These are phyloP conservation scores for Hydra vulgaris DNA, from an alignment of 30 jellyfish, hydroid and myxozoan genomes.

Conservation along the genomic window DNA sequence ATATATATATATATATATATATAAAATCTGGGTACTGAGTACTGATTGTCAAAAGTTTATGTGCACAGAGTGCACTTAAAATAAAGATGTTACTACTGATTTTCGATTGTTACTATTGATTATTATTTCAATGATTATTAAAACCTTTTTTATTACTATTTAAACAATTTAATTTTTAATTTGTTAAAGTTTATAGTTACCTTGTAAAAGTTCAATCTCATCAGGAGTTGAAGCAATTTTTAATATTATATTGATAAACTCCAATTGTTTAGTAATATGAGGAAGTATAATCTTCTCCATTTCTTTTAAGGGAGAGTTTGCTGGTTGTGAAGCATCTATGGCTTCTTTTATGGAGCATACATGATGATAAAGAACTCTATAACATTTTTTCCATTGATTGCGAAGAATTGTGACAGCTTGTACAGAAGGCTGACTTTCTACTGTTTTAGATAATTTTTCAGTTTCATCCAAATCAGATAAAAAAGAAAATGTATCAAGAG, in stretches of 20 bases:
- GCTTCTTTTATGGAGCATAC: constrained; percentile 7
- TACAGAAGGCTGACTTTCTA: not conserved
- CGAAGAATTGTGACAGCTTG: constrained; percentile 9
- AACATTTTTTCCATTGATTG: constrained; percentile 18
- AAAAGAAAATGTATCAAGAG: constrained; percentile 19
- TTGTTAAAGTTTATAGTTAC: too few relatives aligned
- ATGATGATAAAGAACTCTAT: constrained; percentile 22
- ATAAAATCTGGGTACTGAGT: too few relatives aligned
- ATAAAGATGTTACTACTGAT: too few relatives aligned
- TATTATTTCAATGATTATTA: not conserved
- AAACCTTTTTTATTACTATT: too few relatives aligned
- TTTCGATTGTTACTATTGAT: too few relatives aligned
- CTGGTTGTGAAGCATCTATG: not conserved
- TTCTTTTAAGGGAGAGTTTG: constrained; percentile 6
- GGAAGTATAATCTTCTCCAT: constrained; percentile 1
- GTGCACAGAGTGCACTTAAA: too few relatives aligned
- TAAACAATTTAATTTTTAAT: too few relatives aligned
- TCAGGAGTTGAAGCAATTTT: constrained; percentile 20
- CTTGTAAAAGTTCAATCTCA: constrained; percentile 19
- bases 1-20: too few relatives aligned
- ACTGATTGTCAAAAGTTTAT: too few relatives aligned
- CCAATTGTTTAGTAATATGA: not conserved
- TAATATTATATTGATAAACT: not conserved
- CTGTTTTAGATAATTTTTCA: not conserved
- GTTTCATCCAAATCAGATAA: constrained; percentile 1